These are phyloP conservation scores for Nemapogon koenigi DNA, from an alignment of 2,888 invertebrate species.

Conservation along the genomic window DNA sequence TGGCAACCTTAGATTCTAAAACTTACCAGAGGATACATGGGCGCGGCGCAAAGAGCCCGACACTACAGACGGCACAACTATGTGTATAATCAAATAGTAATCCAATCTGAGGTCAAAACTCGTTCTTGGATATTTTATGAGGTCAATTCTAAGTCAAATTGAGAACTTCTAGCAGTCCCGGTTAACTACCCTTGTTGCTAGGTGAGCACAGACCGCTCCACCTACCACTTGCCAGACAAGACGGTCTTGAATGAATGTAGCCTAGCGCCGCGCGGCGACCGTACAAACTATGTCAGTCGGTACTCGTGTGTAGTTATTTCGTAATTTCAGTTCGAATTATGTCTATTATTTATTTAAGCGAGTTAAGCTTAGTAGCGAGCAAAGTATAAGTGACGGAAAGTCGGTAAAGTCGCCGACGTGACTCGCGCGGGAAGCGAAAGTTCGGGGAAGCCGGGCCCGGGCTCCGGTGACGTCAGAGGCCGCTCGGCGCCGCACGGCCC, in stretches of 20 bases:
- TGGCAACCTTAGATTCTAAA: slow-evolving; percentile 55
- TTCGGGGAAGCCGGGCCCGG: slow-evolving; percentile 49
- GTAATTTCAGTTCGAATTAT: too few species aligned
- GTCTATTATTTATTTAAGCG: too few species aligned
- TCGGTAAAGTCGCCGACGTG: neutral
- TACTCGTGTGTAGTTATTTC: too few species aligned
- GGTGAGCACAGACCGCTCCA: neutral
- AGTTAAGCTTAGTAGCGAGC: too few species aligned
- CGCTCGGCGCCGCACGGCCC: slow-evolving; percentile 51
- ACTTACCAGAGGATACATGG: slow-evolving; percentile 61
- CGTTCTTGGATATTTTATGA: too few species aligned
- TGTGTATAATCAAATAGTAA: slow-evolving; percentile 38
- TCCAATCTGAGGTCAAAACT: slow-evolving; percentile 48
- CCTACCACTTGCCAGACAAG: neutral
- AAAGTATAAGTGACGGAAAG: neutral
- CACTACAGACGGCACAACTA: slow-evolving; percentile 38
- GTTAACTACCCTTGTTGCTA: neutral
- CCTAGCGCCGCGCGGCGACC: neutral
- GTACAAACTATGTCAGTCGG: too few species aligned
- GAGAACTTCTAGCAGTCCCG: slow-evolving; percentile 16
- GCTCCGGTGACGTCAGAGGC: slow-evolving; percentile 58
- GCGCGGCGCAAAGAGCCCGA: slow-evolving; percentile 55
- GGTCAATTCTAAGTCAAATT: too few species aligned
- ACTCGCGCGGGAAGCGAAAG: slow-evolving; percentile 35
- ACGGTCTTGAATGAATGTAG: neutral